Base-by-base conservation (phyloP, 2,888 invertebrate genomes). In the Mycalesis mineus region DNA sequence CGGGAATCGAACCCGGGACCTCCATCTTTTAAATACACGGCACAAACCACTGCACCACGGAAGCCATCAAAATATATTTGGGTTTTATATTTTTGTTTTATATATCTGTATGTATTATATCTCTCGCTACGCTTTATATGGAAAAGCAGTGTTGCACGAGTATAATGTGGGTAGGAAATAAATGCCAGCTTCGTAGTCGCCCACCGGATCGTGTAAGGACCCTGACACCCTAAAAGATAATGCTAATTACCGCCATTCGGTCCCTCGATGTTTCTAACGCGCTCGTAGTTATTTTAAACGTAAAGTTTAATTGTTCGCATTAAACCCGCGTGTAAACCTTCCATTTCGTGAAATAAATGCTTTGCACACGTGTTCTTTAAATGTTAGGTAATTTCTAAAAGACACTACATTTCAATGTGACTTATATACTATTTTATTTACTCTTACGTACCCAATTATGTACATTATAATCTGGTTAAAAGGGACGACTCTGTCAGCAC, bases 191-290 rank as follows among this genome's bases (percentile, higher is more conserved):
- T 41, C 53, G 41, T 41, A 47, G 31, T 53, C 37, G 13, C 36
- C 55, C 55, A 61, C 62, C 62, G 55, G 60, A 62, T 61, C 52
- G 50, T 45, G 45, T 54, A 37, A 53, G 50, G 55, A 51, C 58
- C 53, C 57, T 61, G 58, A 57, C 58, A 61, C 59, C 63, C 57
- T 62, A 62, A 64, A 64, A 65, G 64, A 64, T 65, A 65, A 67
- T 63, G 63, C 61, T 64, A 64, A 67, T 64, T 57, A 61, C 65
- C 42, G 50, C 56, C 60, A 65, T 67, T 62, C 50, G 57, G 47
- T 56, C 64, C 58, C 58, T 51, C 57, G 44, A 61, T 59, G 57
- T 59, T 49, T 53, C 50, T 49, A 57, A 51, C 53, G 58, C 57
- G 47, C 52, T 52, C 52, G 53, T 57, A 58, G 51, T 47, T 44